Evolutionary conservation across 2,797 vertebrate species (phyloP).

Genomic region (Notamacropus eugenii): DNA sequence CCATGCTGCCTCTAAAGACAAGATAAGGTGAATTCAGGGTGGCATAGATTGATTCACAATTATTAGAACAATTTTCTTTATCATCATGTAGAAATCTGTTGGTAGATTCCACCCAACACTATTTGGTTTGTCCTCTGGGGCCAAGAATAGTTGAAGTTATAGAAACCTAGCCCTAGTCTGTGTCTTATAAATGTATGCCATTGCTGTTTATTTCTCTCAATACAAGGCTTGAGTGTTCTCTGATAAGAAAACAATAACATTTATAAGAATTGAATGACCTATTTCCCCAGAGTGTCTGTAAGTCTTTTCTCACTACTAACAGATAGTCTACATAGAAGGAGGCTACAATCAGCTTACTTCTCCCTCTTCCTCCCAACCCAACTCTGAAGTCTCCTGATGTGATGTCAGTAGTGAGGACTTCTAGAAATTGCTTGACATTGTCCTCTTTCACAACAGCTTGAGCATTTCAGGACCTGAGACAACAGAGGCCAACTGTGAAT

Average conservation of each 20-base stretch:
- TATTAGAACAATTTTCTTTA: neutral
- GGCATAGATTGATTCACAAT: neutral
- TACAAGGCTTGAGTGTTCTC: neutral
- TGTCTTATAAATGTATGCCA: neutral
- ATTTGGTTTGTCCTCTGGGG: neutral
- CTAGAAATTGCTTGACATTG: conserved; percentile 76
- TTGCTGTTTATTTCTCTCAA: neutral
- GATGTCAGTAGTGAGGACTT: conserved; percentile 65
- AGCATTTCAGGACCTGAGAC: conserved; percentile 65
- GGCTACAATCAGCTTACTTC: conserved; percentile 58
- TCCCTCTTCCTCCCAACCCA: neutral
- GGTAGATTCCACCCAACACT: neutral
- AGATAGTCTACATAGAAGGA: conserved; percentile 46
- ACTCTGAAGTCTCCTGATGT: conserved; percentile 52
- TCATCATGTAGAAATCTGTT: neutral
- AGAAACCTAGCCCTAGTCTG: neutral
- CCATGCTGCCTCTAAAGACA: neutral
- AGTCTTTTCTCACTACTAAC: conserved; percentile 17
- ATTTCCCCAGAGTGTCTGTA: conserved; percentile 63
- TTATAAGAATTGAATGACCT: conserved; percentile 46
- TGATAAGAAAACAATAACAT: conserved; percentile 23
- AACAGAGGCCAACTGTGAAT: conserved; percentile 74
- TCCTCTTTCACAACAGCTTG: conserved; percentile 70
- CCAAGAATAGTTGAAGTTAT: neutral
- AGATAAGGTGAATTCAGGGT: neutral